Base-by-base conservation (phyloP, 2,888 invertebrate genomes). In the Zaprionus lineosus region DNA sequence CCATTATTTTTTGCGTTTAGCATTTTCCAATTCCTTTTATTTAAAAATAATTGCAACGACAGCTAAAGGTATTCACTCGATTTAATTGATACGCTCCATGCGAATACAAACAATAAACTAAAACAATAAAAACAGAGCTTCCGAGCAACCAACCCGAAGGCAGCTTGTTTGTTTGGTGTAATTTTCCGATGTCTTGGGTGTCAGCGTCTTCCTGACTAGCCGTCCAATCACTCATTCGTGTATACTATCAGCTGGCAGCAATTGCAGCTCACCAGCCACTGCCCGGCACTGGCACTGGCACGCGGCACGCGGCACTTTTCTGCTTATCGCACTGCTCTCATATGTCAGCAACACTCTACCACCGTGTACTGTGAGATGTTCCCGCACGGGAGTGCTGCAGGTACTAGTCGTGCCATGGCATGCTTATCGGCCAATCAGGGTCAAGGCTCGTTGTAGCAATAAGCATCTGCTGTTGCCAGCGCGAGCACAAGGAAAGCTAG, bases 311-410 rank as follows among this genome's bases (percentile, higher is more conserved):
- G 72, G 78, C 41, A 18, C 43, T 39, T 39, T 16, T 33, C 36
- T 51, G 36, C 58, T 58, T 77, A 78, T 82, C 84, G 84, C 84
- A 67, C 36, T 29, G 52, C 56, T 60, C 55, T 52, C 84, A 68
- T 76, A 74, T 59, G 67, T 31, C 52, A 34, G 53, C 57, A 56
- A 70, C 53, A 47, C 24, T 60, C 15, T 41, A 3, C n/a, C 26
- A 47, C 37, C 70, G 52, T 69, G 53, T 41, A 37, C 56, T 33
- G 36, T 29, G 41, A 40, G 33, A 44, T 63, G 26, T 18, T 29
- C 46, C 24, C 6, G 9, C 18, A 3, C 6, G 6, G 36, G 5
- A 34, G 15, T 21, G 24, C 16, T 14, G 16, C 19, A 14, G 1
- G 2, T 11, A 31, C 15, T 2, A n/a, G n/a, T n/a, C n/a, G n/a